A percentile compares a stretch with the other conserved stretches of the same genome.
Evolutionary conservation across 2,888 invertebrate genomes (phyloP).

Genomic region (Pristionchus entomophagus): DNA sequence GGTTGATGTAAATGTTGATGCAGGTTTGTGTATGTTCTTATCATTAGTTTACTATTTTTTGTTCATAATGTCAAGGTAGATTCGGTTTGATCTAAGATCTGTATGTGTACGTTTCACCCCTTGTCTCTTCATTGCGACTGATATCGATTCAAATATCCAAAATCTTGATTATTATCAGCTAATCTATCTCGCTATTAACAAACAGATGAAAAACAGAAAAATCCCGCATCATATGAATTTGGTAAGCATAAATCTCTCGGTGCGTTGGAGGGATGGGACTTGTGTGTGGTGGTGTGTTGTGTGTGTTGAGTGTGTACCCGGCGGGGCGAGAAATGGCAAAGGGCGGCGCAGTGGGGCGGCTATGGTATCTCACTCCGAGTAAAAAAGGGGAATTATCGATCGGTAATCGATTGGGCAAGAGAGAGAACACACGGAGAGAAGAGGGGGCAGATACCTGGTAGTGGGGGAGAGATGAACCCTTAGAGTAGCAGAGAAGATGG

Average conservation of each 20-base stretch:
- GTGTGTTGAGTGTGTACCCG: constrained; percentile 21
- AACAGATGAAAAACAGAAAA: neutral
- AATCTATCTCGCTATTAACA: neutral
- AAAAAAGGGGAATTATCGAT: neutral
- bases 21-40: too few species aligned
- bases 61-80: too few species aligned
- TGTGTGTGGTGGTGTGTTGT: neutral
- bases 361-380: constrained; percentile 15
- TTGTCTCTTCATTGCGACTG: too few species aligned
- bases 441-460: neutral
- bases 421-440: neutral
- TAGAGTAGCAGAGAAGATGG: neutral
- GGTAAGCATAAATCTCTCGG: constrained; percentile 27
- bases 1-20: too few species aligned
- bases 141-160: neutral
- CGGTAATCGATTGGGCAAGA: neutral
- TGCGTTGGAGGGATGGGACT: neutral
- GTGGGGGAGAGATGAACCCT: neutral
- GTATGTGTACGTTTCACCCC: too few species aligned
- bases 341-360: neutral
- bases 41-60: too few species aligned
- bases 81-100: too few species aligned
- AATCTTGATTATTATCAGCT: constrained; percentile 1
- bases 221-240: constrained; percentile 7
- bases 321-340: constrained; percentile 14